Percentiles rank a stretch among this genome's conserved stretches.
Evolutionary conservation across 2,113 vertebrate species (phyloP).

Genomic region (Alethe castanea): DNA sequence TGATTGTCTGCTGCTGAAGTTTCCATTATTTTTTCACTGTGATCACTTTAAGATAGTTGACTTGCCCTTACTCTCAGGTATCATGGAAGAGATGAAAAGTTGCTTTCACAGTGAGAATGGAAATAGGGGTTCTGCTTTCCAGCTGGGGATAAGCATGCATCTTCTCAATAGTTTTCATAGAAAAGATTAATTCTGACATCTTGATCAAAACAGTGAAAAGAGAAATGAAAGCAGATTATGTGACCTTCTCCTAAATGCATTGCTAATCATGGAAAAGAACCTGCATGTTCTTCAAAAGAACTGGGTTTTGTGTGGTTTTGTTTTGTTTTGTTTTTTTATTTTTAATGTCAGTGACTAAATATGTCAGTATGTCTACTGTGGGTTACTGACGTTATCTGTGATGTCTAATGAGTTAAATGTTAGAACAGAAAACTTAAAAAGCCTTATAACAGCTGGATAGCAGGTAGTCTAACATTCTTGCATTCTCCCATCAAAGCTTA

Average conservation of each 20-base stretch:
- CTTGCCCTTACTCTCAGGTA: background rate
- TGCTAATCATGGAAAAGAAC: background rate
- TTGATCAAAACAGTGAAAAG: background rate
- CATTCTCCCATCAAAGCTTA: background rate
- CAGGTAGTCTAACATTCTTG: background rate
- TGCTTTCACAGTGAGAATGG: background rate
- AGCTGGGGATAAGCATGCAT: background rate
- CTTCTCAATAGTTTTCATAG: background rate
- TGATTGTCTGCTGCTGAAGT: background rate
- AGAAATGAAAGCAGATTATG: background rate
- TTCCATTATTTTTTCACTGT: background rate
- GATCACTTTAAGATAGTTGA: background rate
- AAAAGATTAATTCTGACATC: background rate
- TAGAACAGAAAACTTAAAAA: background rate
- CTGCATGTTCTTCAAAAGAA: background rate
- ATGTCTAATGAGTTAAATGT: background rate
- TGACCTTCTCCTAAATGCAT: background rate
- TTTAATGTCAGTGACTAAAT: background rate
- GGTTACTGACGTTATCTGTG: background rate
- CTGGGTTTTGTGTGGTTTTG: fast-evolving
- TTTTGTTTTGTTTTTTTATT: background rate
- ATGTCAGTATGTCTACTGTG: background rate
- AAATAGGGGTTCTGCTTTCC: background rate
- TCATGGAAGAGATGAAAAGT: background rate
- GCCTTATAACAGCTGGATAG: background rate